Evolutionary conservation across 1,140 invertebrate genomes (phyloP), one percentile per base, ranked within the genome.

Genomic region (Aphelenchoides fujianensis): DNA sequence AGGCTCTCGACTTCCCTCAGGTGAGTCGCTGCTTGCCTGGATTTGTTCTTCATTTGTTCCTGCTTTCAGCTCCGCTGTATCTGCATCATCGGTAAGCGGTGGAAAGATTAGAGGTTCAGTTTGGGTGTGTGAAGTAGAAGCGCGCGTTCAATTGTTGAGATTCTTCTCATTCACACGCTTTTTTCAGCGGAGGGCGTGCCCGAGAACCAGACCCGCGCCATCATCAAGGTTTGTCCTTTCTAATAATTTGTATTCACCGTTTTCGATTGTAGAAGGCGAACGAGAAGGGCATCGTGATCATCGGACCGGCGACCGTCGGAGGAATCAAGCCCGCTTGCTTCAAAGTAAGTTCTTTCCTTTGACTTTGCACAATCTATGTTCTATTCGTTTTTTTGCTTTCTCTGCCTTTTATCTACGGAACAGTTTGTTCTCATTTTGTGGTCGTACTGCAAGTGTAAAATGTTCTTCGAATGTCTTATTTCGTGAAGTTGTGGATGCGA

Each of bases 261-360:
- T 68, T 7, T 23, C 71, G 35, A n/a, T 75, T 79, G 73, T 32
- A 80, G 74, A 86, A 90, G 35, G 94, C 94, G 0, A 86, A 91
- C 70, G 88, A 91, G 75, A 93, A 91, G 80, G 88, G 89, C 32
- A 92, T 97, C 0, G 89, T 89, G 2, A 92, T 97, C 35, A 95
- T 97, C 82, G 94, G 94, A 2, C 97, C 97, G 0, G 97, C 97
- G 0, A 99, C 97, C 0, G 96, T 87, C 85, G 88, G 89, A 59
- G 97, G 96, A 31, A 91, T 99, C 30, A 98, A 98, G 84, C 96
- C 97, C 0, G 97, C 96, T 0, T 97, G 95, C 84, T 97, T 98
- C 85, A 99, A 98, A 64, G 19, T 59, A 5, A 48, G 41, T n/a
- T n/a, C n/a, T n/a, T n/a, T n/a, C n/a, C n/a, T n/a, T n/a, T n/a